These are phyloP conservation scores for Arctocebus calabarensis DNA, from an alignment of 2,797 vertebrate genomes.

Conservation along the genomic window DNA sequence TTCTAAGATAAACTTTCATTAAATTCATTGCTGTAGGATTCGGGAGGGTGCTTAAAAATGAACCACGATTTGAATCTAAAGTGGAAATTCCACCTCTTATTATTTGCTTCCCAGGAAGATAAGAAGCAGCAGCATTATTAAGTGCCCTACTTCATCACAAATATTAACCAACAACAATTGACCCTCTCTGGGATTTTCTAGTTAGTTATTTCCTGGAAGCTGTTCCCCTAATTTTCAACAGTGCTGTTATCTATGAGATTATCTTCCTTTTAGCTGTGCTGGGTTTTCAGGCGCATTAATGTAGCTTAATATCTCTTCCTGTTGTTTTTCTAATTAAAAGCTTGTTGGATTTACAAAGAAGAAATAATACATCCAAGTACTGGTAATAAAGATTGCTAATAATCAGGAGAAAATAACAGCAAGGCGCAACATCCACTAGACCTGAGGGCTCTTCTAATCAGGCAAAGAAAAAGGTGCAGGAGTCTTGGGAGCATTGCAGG, in stretches of 20 bases:
- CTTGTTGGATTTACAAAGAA: conserved; percentile 79
- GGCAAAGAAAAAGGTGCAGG: not conserved
- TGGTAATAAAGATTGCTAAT: conserved; percentile 72
- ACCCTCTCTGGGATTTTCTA: conserved; percentile 76
- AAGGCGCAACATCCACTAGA: not conserved
- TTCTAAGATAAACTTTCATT: conserved; percentile 7
- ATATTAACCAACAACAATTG: conserved; percentile 71
- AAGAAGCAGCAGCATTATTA: conserved; percentile 43
- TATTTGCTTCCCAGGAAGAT: conserved; percentile 34
- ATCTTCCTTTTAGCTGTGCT: conserved; percentile 79
- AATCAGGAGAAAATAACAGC: conserved; percentile 53
- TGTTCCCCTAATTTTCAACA: conserved; percentile 69
- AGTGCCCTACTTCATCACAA: conserved; percentile 58
- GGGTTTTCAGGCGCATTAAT: conserved; percentile 81
- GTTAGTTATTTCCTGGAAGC: conserved; percentile 74
- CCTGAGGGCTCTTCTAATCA: not conserved
- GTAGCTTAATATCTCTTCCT: conserved; percentile 78
- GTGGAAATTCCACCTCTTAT: conserved; percentile 35
- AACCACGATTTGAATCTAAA: conserved; percentile 22
- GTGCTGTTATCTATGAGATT: conserved; percentile 68
- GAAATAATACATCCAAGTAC: conserved; percentile 55
- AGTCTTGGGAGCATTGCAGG: too few species aligned
- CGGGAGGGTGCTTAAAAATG: not conserved
- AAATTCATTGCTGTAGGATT: not conserved
- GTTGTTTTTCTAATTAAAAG: conserved; percentile 83